A percentile compares a stretch with the other conserved stretches of the same genome.
Conservation (phyloP, 1,140 invertebrate genomes). For the Drosophila lowei region DNA sequence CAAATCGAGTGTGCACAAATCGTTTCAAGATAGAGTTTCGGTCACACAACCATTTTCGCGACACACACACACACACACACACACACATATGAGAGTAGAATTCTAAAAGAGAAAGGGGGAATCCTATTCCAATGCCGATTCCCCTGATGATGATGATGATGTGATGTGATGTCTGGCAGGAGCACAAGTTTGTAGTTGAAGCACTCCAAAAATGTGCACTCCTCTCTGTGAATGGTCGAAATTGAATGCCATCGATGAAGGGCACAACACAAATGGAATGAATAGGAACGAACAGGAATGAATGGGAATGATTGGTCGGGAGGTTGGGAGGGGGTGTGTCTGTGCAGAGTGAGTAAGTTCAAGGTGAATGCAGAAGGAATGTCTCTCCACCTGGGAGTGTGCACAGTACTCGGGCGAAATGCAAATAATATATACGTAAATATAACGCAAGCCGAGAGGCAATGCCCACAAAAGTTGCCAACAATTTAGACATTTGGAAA, state of each 20-base stretch:
- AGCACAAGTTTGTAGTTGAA: conserved; percentile 33
- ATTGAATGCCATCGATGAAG: conserved; percentile 22
- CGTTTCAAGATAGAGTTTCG: conserved; percentile 49
- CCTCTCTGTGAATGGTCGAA: conserved; percentile 1
- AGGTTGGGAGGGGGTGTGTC: not conserved
- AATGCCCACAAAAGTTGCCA: too few relatives aligned
- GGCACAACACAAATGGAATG: conserved; percentile 26
- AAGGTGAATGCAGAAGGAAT: not conserved
- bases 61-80: too few relatives aligned
- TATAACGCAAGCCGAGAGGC: not conserved
- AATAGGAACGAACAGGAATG: not conserved
- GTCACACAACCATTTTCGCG: not conserved
- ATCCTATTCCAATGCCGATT: too few relatives aligned
- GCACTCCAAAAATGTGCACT: conserved; percentile 5
- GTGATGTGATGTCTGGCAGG: conserved; percentile 39
- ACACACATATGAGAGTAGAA: not conserved
- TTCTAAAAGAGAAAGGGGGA: too few relatives aligned
- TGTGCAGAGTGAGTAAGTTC: conserved; percentile 1
- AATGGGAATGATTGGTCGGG: not conserved
- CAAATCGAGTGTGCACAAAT: conserved; percentile 67
- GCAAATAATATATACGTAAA: too few relatives aligned
- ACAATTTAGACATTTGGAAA: too few relatives aligned
- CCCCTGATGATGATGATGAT: conserved; percentile 6
- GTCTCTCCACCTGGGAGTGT: too few relatives aligned
- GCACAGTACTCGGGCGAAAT: too few relatives aligned